Evolutionary conservation across 1,140 invertebrate species (phyloP).

Genomic region (Drosophila albomicans): DNA sequence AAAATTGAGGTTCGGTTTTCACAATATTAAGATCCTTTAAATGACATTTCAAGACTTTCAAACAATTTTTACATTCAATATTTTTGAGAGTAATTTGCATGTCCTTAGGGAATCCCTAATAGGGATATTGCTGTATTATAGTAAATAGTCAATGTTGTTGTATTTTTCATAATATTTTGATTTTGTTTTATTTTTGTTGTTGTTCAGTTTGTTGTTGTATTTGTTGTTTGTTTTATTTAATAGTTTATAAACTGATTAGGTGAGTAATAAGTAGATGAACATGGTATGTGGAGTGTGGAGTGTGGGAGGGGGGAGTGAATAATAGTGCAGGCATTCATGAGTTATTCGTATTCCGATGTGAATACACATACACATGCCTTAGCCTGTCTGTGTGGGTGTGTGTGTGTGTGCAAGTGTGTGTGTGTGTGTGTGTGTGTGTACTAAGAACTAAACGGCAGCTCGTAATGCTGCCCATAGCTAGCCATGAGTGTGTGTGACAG

Average conservation of each 20-base stretch:
- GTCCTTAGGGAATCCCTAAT: background rate
- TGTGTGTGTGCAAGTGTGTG: conserved; percentile 9
- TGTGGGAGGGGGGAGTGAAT: background rate
- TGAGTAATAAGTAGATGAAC: conserved; percentile 22
- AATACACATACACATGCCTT: conserved; percentile 41
- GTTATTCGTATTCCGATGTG: conserved; percentile 30
- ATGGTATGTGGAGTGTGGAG: background rate
- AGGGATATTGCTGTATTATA: background rate
- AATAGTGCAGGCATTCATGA: conserved; percentile 22
- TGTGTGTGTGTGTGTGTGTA: conserved; percentile 47
- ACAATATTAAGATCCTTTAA: background rate
- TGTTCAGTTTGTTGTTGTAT: conserved; percentile 41
- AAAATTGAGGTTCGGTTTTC: too few species aligned
- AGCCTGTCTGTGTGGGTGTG: conserved; percentile 7
- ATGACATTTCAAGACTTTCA: background rate
- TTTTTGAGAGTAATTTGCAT: background rate
- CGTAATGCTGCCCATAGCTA: conserved; percentile 71
- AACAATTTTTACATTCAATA: background rate
- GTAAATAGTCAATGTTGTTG: background rate
- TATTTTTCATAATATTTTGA: conserved; percentile 20
- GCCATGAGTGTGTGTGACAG: conserved; percentile 54
- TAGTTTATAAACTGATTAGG: conserved; percentile 43
- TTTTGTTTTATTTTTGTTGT: conserved; percentile 25
- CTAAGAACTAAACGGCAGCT: conserved; percentile 78
- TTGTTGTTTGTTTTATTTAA: conserved; percentile 42